A percentile compares a stretch with the other conserved stretches of the same genome.
phyloP scores from a whole-genome alignment of 2,888 invertebrate species.

The Gymnoscelis rufifasciata region DNA sequence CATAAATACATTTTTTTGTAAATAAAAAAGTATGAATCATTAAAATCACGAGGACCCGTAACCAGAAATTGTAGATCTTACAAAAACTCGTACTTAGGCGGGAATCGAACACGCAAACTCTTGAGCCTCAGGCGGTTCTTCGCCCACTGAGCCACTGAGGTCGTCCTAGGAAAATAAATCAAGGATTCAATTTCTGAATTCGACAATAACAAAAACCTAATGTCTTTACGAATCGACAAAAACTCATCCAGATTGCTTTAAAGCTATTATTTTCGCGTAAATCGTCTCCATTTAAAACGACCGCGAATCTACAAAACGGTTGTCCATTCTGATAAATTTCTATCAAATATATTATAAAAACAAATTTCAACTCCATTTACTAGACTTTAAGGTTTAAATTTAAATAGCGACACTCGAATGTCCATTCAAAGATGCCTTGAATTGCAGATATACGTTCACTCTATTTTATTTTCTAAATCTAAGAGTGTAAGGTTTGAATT shows the following conservation, averaged over 20 bases:
- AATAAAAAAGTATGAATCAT: too few relatives aligned
- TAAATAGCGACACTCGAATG: background rate
- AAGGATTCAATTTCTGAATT: too few relatives aligned
- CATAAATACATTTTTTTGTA: too few relatives aligned
- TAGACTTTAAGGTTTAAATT: background rate
- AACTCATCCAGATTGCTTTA: slow-evolving; percentile 49
- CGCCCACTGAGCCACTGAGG: too few relatives aligned
- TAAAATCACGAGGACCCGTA: too few relatives aligned
- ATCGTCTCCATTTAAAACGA: slow-evolving; percentile 69
- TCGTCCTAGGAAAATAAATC: background rate
- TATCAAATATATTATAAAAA: slow-evolving; percentile 9
- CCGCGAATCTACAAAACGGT: slow-evolving; percentile 70
- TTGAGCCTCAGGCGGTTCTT: too few relatives aligned
- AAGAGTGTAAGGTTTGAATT: background rate
- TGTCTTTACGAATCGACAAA: slow-evolving; percentile 32
- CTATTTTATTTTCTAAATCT: background rate
- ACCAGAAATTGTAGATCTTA: too few relatives aligned
- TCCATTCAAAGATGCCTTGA: background rate
- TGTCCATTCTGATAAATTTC: slow-evolving; percentile 73
- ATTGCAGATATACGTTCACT: background rate
- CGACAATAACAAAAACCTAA: slow-evolving; percentile 21
- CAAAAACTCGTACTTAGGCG: too few relatives aligned
- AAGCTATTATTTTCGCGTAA: slow-evolving; percentile 67
- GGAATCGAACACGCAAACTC: too few relatives aligned
- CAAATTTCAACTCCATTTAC: background rate